Conservation (phyloP, 2,888 invertebrate genomes). For the Dendrolimus pini region DNA sequence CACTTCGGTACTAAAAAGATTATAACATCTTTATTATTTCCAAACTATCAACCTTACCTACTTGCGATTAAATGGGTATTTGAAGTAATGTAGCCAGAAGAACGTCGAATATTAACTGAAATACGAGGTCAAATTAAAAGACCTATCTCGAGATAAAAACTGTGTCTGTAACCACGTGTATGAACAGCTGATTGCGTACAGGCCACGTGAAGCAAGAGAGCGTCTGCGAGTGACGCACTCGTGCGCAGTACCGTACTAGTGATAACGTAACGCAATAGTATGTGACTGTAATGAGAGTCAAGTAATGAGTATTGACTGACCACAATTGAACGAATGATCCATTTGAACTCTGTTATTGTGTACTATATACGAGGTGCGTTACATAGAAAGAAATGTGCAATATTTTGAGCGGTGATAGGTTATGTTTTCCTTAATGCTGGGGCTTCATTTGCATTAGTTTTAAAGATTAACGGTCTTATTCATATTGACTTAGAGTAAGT, state of each 20-base stretch:
- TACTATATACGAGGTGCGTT: not conserved
- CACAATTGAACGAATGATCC: not conserved
- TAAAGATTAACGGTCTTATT: too few species aligned
- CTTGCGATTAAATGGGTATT: too few species aligned
- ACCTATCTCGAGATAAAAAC: not conserved
- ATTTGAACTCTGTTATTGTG: conserved; percentile 1
- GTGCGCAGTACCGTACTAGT: conserved; percentile 16
- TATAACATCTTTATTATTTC: too few species aligned
- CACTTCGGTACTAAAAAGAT: too few species aligned
- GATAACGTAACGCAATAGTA: conserved; percentile 15
- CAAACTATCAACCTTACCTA: too few species aligned
- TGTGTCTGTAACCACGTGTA: conserved; percentile 10
- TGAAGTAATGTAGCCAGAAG: too few species aligned
- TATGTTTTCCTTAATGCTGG: too few species aligned
- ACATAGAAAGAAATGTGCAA: not conserved
- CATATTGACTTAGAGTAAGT: too few species aligned
- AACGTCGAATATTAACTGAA: too few species aligned
- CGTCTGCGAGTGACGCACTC: conserved; percentile 25
- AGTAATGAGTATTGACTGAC: not conserved
- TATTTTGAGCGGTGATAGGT: too few species aligned
- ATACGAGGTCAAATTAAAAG: not conserved
- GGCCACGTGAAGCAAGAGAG: conserved; percentile 40
- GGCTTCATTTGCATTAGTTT: too few species aligned
- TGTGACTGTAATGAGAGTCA: conserved; percentile 2
- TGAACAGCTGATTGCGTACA: conserved; percentile 42